A percentile compares a stretch with the other conserved stretches of the same genome.
Evolutionary conservation across 1,140 invertebrate species (phyloP).

Genomic region (Ips typographus): DNA sequence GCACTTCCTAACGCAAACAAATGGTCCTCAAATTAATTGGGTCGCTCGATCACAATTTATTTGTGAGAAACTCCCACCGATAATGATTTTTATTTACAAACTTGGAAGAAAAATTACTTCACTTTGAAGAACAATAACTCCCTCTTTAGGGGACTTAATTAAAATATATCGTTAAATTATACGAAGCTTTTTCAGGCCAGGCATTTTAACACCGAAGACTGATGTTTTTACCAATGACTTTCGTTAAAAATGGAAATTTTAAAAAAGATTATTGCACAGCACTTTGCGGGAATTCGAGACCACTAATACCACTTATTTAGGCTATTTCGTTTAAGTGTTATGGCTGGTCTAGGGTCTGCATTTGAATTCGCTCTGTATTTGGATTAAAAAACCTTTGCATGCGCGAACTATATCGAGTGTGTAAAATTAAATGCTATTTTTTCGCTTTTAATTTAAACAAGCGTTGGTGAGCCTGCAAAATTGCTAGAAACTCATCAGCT

Average conservation of each 20-base stretch:
- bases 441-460: too few species aligned
- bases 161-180: slow-evolving; percentile 15
- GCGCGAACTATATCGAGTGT: too few species aligned
- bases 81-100: slow-evolving; percentile 18
- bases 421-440: too few species aligned
- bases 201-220: too few species aligned
- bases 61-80: slow-evolving; percentile 11
- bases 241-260: background rate
- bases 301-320: slow-evolving; percentile 1
- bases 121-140: slow-evolving; percentile 9
- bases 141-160: slow-evolving; percentile 2
- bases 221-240: too few species aligned
- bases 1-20: slow-evolving; percentile 13
- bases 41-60: slow-evolving; percentile 17
- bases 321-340: slow-evolving; percentile 10
- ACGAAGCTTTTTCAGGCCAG: background rate
- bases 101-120: slow-evolving; percentile 3
- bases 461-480: too few species aligned
- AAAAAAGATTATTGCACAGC: slow-evolving; percentile 11
- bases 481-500: too few species aligned
- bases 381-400: too few species aligned
- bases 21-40: slow-evolving; percentile 14
- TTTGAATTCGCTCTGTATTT: too few species aligned
- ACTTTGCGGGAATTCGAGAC: background rate
- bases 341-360: background rate